phyloP scores from a whole-genome alignment of 2,113 vertebrate species.

The Peromyscus maniculatus region DNA sequence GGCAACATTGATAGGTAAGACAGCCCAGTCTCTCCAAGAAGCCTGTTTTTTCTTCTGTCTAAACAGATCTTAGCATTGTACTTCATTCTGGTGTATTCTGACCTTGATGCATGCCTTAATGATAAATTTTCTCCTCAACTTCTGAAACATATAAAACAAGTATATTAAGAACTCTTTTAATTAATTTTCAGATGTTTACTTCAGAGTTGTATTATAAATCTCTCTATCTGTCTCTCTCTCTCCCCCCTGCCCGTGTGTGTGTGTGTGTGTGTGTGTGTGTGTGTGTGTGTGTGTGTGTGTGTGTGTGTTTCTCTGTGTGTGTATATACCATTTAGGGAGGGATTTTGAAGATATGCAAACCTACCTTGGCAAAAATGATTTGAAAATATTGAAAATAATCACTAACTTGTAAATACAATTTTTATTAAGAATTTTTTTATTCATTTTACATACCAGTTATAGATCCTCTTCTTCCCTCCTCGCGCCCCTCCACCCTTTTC shows the following conservation, averaged over 20 bases:
- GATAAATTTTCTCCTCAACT: slow-evolving; percentile 11
- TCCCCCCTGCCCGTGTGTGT: too few relatives aligned
- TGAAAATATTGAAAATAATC: neutral
- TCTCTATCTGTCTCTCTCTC: neutral
- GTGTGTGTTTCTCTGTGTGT: neutral
- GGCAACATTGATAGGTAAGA: neutral
- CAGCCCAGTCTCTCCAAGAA: neutral
- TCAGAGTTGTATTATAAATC: neutral
- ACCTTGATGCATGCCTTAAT: slow-evolving; percentile 14
- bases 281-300: neutral
- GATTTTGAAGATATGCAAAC: neutral
- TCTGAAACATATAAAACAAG: slow-evolving; percentile 40
- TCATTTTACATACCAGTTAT: too few relatives aligned
- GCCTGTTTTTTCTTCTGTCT: neutral
- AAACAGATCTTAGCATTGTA: neutral
- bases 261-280: neutral
- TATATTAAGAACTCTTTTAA: slow-evolving; percentile 8
- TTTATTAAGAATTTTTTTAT: neutral
- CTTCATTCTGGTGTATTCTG: neutral
- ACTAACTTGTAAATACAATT: neutral
- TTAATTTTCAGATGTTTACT: neutral
- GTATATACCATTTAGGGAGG: neutral
- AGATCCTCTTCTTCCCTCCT: too few relatives aligned
- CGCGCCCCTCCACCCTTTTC: too few relatives aligned
- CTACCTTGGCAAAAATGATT: slow-evolving; percentile 36